Percentiles rank a stretch among this genome's conserved stretches.
Evolutionary conservation across 1,140 invertebrate species (phyloP).

Genomic region (Apis mellifera): Amel_HAv3.1 CM009938.2:9623501-9624000

Average conservation of each 20-base stretch:
- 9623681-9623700: slow-evolving; percentile 42
- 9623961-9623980: too few relatives aligned
- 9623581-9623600: neutral
- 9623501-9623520: slow-evolving; percentile 10
- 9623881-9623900: neutral
- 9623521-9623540: slow-evolving; percentile 23
- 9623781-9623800: slow-evolving; percentile 53
- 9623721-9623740: slow-evolving; percentile 29
- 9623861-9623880: neutral
- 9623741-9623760: slow-evolving; percentile 46
- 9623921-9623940: too few relatives aligned
- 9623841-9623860: slow-evolving; percentile 2
- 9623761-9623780: slow-evolving; percentile 36
- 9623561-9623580: neutral
- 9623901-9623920: too few relatives aligned
- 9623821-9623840: slow-evolving; percentile 1
- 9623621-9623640: slow-evolving; percentile 51
- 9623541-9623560: neutral
- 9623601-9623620: neutral
- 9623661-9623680: slow-evolving; percentile 59
- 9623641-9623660: slow-evolving; percentile 73
- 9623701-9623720: slow-evolving; percentile 59
- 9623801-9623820: neutral
- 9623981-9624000: too few relatives aligned
- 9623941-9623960: too few relatives aligned